These are phyloP conservation scores for Myripristis murdjan DNA, from an alignment of 2,797 vertebrate species.

Conservation along the genomic window DNA sequence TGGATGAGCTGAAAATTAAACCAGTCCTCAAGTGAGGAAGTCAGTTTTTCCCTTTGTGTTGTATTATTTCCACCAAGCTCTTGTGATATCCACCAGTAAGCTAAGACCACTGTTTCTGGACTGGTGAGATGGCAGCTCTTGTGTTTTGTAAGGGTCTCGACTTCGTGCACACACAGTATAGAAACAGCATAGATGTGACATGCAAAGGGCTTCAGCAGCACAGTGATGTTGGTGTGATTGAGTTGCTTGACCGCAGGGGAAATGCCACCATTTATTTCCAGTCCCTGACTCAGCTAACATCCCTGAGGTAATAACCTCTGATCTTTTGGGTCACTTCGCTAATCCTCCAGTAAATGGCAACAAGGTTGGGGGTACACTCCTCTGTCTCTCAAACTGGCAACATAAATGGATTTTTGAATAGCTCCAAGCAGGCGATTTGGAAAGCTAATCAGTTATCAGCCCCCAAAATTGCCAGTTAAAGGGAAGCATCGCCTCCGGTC, in stretches of 20 bases:
- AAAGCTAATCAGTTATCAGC: conserved; percentile 46
- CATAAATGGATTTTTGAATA: conserved; percentile 46
- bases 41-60: no score
- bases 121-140: no score
- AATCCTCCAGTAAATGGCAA: conserved; percentile 60
- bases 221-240: conserved; percentile 21
- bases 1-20: no score
- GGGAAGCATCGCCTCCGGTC: neutral
- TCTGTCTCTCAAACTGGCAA: conserved; percentile 41
- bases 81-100: neutral
- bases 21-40: no score
- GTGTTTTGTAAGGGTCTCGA: no score
- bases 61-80: no score
- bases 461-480: conserved; percentile 20
- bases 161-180: neutral
- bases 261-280: conserved; percentile 53
- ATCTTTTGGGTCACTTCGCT: conserved; percentile 55
- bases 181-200: neutral
- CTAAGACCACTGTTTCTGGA: no score
- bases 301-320: conserved; percentile 68
- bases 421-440: conserved; percentile 1
- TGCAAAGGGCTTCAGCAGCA: neutral
- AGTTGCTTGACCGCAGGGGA: conserved; percentile 29
- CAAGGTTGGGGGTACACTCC: conserved; percentile 28
- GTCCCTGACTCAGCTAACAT: conserved; percentile 16